Base-by-base conservation (phyloP, 2,113 vertebrate species). In the Apeltes quadracus region DNA sequence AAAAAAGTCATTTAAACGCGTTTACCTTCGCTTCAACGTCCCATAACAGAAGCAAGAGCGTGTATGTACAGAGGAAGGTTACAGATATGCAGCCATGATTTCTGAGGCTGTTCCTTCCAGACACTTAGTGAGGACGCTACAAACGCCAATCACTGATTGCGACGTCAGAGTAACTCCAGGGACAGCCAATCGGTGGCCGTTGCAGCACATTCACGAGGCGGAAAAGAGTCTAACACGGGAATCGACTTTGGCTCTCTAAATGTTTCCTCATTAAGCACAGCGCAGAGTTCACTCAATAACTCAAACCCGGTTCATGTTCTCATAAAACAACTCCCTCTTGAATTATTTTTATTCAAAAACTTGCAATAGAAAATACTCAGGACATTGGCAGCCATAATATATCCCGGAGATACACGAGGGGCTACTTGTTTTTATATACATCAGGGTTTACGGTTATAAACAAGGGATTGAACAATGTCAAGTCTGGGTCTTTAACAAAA, bases 281-380 rank as follows among this genome's bases (percentile, higher is more conserved):
- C n/a, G n/a, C n/a, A n/a, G n/a, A n/a, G n/a, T 51, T 22, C 16
- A 29, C 34, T 32, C 5, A 53, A 20, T 15, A 46, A 48, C 22
- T 39, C 23, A 20, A 23, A 43, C 4, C 1, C 8, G 15, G 14
- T 23, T 25, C 6, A 15, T 59, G 22, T 55, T 69, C 34, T 57
- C 44, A 59, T 0, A 10, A 13, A 36, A 74, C 58, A 78, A 48
- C 53, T 43, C 41, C 4, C 7, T 58, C 64, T 69, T 69, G 6
- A 62, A 48, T 41, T n/a, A 4, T 29, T 23, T 72, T 88, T 70
- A 66, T 82, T 82, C 15, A 77, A 82, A 89, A 82, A 83, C 82
- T 65, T 41, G 82, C 54, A 76, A 78, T 84, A 85, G n/a, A 89
- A 83, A 89, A 88, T 69, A 66, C 9, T 39, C 7, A 77, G 25